phyloP scores from a whole-genome alignment of 2,797 vertebrate species.

The Pseudomugil tenellus region DNA sequence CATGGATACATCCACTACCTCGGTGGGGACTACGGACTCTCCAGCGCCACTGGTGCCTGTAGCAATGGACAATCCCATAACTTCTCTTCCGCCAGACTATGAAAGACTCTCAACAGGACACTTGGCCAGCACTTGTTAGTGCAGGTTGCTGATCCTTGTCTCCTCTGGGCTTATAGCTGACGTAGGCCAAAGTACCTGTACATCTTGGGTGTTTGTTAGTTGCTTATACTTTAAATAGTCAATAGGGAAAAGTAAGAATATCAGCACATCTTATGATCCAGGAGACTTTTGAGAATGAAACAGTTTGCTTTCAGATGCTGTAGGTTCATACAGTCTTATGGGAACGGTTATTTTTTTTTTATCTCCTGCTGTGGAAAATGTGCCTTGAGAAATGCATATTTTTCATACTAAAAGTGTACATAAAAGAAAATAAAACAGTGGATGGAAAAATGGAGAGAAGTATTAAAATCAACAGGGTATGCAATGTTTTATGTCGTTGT shows the following conservation, averaged over 20 bases:
- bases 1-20: conserved; percentile 36
- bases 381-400: background rate
- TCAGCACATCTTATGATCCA: conserved; percentile 18
- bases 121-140: conserved; percentile 54
- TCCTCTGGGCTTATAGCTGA: conserved; percentile 45
- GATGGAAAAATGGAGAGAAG: background rate
- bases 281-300: conserved; percentile 14
- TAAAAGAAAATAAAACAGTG: background rate
- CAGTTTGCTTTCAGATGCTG: conserved; percentile 19
- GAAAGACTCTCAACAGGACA: conserved; percentile 58
- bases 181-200: conserved; percentile 29
- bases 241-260: conserved; percentile 20
- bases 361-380: conserved; percentile 6
- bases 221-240: conserved; percentile 43
- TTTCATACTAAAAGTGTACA: background rate
- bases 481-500: background rate
- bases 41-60: conserved; percentile 48
- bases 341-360: conserved; percentile 16
- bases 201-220: conserved; percentile 38
- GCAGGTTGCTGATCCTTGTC: conserved; percentile 50
- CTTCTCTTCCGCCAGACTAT: conserved; percentile 31
- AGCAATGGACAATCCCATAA: conserved; percentile 37
- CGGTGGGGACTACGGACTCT: conserved; percentile 41
- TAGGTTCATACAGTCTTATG: conserved; percentile 18
- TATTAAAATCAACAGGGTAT: background rate